Evolutionary conservation across 1,140 invertebrate species (phyloP), one percentile per base, ranked within the genome.

Genomic region (Marisa cornuarietis): DNA sequence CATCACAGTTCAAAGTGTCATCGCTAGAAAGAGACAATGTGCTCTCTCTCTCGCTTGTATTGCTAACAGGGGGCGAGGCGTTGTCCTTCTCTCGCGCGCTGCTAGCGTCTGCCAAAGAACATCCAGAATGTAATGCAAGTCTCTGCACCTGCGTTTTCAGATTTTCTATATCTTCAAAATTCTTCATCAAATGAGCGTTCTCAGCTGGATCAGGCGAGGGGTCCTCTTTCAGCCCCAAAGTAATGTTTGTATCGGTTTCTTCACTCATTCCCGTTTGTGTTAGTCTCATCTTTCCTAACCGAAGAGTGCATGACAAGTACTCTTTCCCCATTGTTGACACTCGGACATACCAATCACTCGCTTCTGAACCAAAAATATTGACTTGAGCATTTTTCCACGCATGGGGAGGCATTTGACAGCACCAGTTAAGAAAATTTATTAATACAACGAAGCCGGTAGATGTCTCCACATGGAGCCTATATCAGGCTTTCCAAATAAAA

Each of bases 291-390:
- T 54, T 80, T 80, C 69, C 74, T 26, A 74, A 76, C 79, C 18
- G 24, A 14, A 62, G 18, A 51, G 66, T 58, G 54, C 54, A 58
- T 58, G 54, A 8, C 11, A 77, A 31, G 24, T 22, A 9, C 26
- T 63, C 61, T 74, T 74, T 76, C 51, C 79, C 73, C 79, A 80
- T 80, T 80, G 79, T 80, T 76, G 79, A 80, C 79, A 76, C 49
- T 77, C 73, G 58, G 22, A 66, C 42, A 74, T 26, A 79, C 78
- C 58, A 72, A 79, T 49, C 26, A 31, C 79, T 75, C 42, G 74
- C 24, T 76, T 76, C 49, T 52, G 18, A 77, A 20, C 26, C n/a
- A 8, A 51, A 22, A 24, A 61, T 16, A 69, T 10, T 31, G 63
- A 51, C 42, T 26, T 77, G 65, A 66, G 22, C 62, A 69, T 51